A percentile compares a stretch with the other conserved stretches of the same genome.
Conservation (phyloP, 2,797 vertebrate species). For the Glossophaga mutica region DNA sequence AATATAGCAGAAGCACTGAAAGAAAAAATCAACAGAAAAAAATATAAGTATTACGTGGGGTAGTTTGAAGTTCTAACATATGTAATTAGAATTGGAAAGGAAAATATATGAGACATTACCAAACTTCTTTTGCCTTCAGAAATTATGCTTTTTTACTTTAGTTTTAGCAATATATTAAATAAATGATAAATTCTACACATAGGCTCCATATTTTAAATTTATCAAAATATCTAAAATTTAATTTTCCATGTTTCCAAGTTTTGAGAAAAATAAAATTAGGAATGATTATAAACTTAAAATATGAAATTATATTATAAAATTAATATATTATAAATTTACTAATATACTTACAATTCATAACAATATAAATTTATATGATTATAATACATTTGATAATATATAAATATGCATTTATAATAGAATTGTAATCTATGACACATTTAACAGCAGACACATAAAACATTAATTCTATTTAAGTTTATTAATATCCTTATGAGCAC, state of each 20-base stretch:
- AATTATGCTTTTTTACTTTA: not conserved
- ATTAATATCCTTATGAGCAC: not conserved
- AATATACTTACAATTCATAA: not conserved
- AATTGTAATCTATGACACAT: not conserved
- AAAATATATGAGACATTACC: not conserved
- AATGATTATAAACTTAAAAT: not conserved
- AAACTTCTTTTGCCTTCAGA: not conserved
- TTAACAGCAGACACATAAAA: not conserved
- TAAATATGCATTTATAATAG: not conserved
- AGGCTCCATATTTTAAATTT: not conserved
- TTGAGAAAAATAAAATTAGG: not conserved
- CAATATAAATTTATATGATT: no score
- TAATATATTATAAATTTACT: not conserved
- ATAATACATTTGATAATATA: not conserved
- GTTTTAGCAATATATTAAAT: not conserved
- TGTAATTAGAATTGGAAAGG: not conserved
- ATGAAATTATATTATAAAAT: not conserved
- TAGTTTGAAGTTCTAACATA: no score
- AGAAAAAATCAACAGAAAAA: not conserved
- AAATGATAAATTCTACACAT: not conserved
- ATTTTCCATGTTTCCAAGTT: not conserved
- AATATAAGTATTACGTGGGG: no score
- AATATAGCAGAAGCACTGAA: not conserved
- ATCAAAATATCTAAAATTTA: not conserved
- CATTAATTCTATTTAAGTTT: not conserved